Conservation (phyloP, 2,113 vertebrate genomes). For the Diadophis punctatus region DNA sequence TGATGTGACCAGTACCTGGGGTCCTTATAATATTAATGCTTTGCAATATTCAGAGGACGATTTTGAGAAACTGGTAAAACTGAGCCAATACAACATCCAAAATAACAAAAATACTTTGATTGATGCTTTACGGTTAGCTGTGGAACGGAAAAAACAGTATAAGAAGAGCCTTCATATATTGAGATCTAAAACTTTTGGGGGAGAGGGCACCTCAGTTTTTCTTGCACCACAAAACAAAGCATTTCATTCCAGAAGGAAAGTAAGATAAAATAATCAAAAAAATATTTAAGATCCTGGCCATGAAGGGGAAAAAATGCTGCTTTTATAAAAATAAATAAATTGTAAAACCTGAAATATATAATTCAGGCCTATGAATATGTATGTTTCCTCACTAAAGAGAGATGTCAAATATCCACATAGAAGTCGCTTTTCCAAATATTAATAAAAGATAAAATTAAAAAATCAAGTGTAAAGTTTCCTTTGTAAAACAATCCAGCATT, state of each 20-base stretch:
- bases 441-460: not conserved
- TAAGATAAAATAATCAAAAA: conserved; percentile 18
- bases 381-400: not conserved
- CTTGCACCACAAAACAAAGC: not conserved
- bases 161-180: conserved; percentile 5
- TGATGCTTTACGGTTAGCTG: conserved; percentile 49
- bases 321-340: conserved; percentile 37
- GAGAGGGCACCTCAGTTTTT: not conserved
- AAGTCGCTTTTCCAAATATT: not conserved
- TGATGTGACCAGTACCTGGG: conserved; percentile 54
- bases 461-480: not conserved
- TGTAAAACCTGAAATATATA: not conserved
- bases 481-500: not conserved
- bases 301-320: not conserved
- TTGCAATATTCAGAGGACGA: conserved; percentile 67
- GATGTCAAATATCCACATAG: not conserved
- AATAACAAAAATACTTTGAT: conserved; percentile 70
- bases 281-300: conserved; percentile 13
- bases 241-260: conserved; percentile 13
- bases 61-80: conserved; percentile 72
- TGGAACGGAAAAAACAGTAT: conserved; percentile 64
- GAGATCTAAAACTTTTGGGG: not conserved
- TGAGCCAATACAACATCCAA: conserved; percentile 72
- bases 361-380: no score
- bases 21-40: conserved; percentile 71